A percentile compares a stretch with the other conserved stretches of the same genome.
These are phyloP conservation scores for Lophotriccus pileatus DNA, from an alignment of 2,797 vertebrate species.

Conservation along the genomic window DNA sequence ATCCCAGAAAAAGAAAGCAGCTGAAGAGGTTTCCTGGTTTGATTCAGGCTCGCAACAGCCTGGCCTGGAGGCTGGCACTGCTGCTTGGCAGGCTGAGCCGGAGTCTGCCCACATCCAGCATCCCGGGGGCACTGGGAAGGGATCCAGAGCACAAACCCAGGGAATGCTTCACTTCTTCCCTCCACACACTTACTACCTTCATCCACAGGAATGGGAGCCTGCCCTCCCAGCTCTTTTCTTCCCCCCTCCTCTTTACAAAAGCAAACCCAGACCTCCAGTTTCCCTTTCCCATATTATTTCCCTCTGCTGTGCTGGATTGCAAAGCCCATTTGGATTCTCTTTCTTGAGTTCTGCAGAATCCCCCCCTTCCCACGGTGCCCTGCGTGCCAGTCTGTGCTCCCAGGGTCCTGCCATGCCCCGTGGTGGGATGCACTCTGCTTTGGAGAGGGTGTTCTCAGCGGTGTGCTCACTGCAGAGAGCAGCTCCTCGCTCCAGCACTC, in stretches of 20 bases:
- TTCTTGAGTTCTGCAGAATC: rapidly evolving
- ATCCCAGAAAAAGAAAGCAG: background rate
- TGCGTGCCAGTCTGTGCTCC: background rate
- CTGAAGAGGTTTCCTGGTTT: background rate
- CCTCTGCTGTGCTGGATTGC: too few relatives aligned
- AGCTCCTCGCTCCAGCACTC: background rate
- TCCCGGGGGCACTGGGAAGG: background rate
- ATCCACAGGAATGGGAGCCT: background rate
- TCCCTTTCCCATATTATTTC: background rate
- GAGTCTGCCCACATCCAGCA: background rate
- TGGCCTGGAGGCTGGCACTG: background rate
- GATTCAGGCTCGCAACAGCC: background rate
- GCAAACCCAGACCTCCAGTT: background rate
- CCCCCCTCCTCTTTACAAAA: background rate
- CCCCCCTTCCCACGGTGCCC: background rate
- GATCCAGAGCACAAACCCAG: background rate
- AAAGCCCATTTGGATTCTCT: background rate
- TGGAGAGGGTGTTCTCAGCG: background rate
- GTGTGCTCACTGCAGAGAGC: background rate
- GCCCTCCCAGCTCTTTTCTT: background rate
- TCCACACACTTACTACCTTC: background rate
- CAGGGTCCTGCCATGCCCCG: background rate
- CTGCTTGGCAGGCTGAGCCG: background rate
- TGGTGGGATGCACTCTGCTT: background rate
- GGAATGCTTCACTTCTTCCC: background rate